Conservation (phyloP, 2,888 invertebrate species). For the Conomelus anceps region DNA sequence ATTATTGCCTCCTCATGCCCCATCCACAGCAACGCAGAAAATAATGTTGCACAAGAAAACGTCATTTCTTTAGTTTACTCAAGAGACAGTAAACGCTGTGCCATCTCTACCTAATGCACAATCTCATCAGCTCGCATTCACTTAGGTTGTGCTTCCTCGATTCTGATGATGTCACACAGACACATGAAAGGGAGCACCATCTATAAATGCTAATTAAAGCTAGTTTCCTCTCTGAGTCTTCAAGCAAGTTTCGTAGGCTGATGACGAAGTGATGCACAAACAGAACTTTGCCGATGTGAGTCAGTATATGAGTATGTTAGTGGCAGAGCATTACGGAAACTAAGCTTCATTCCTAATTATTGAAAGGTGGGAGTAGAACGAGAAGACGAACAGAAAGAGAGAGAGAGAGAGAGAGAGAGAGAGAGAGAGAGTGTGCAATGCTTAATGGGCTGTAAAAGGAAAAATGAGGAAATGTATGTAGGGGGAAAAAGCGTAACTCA, state of each 20-base stretch:
- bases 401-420: no score
- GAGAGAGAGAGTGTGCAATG: no score
- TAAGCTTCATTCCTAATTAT: neutral
- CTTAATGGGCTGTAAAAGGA: no score
- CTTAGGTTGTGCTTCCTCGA: neutral
- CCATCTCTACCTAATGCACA: neutral
- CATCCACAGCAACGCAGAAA: neutral
- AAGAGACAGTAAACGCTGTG: neutral
- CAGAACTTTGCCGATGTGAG: neutral
- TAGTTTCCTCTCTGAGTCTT: neutral
- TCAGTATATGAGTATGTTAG: neutral
- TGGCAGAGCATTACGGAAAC: neutral
- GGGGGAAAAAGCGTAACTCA: no score
- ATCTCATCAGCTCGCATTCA: neutral
- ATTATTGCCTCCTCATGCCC: neutral
- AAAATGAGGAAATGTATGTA: no score
- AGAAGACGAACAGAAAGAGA: neutral
- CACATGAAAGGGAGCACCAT: neutral
- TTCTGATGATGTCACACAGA: neutral
- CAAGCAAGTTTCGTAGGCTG: neutral
- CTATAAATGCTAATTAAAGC: neutral
- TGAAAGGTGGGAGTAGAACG: neutral
- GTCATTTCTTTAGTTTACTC: neutral
- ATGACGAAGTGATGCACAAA: neutral
- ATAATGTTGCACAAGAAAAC: neutral